Base-by-base conservation (phyloP, 2,888 invertebrate species). In the Drosophila sordidula region DNA sequence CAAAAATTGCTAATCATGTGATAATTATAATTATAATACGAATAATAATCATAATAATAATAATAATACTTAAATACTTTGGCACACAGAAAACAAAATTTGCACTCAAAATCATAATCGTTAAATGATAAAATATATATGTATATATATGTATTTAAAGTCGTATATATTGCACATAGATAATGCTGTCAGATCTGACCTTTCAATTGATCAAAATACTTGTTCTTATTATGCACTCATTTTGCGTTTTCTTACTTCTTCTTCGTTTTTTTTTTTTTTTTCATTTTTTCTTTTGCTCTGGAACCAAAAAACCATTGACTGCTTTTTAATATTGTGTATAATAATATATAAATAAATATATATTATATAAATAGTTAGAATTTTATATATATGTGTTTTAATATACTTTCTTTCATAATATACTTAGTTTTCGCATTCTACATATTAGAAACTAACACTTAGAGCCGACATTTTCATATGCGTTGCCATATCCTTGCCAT, bases 261-360 rank as follows among this genome's bases (percentile, higher is more conserved):
- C 22, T 55, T 58, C n/a, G n/a, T n/a, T n/a, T n/a, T n/a, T n/a
- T n/a, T n/a, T n/a, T n/a, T n/a, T n/a, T n/a, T n/a, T n/a, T n/a
- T n/a, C n/a, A n/a, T n/a, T 44, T 49, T 34, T 55, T 72, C n/a
- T 70, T 39, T 63, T n/a, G 22, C 55, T 66, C 72, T 83, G 83
- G 83, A 83, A 83, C 83, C 87, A 83, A 83, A 83, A 83, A 83
- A 83, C 83, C 83, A 88, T 83, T 88, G 83, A 83, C 83, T 83
- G 83, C 83, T 83, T 66, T 46, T 77, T 68, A 75, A 75, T 75
- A 71, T 80, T 66, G 63, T 73, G 57, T 70, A 42, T 42, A 49
- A 49, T 58, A 55, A 54, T 56, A 45, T 65, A 63, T 55, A 59
- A 63, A 44, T 74, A 74, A 82, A 68, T 79, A 71, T 59, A 64